Conservation (phyloP, 1,140 invertebrate genomes). For the Cardiocondyla obscurior region DNA sequence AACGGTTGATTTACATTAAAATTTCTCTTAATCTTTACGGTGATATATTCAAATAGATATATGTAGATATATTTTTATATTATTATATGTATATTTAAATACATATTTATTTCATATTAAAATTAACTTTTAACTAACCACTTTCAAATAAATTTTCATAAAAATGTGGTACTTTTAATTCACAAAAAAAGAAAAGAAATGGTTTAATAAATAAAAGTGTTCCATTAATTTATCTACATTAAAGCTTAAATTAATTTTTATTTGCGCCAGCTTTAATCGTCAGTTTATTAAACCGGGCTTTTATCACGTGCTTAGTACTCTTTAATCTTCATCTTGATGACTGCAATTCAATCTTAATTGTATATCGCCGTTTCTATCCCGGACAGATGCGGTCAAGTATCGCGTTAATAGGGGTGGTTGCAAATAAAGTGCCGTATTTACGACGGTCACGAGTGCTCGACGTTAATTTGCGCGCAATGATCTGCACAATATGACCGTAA, state of each 20-base stretch:
- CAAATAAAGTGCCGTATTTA: slow-evolving; percentile 26
- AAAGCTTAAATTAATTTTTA: neutral
- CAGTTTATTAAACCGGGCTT: neutral
- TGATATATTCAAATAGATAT: neutral
- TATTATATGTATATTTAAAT: neutral
- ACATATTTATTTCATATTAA: neutral
- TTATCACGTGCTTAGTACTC: neutral
- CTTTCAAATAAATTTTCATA: neutral
- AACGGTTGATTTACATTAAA: neutral
- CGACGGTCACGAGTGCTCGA: neutral
- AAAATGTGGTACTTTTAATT: neutral
- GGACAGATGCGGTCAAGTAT: slow-evolving; percentile 7
- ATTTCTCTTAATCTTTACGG: neutral
- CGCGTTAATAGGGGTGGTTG: slow-evolving; percentile 5
- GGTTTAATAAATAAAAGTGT: neutral
- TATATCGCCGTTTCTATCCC: neutral
- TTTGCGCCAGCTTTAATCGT: neutral
- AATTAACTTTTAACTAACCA: too few relatives aligned
- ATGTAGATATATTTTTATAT: neutral
- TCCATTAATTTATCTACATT: neutral
- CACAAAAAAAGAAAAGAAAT: neutral
- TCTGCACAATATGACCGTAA: slow-evolving; percentile 28
- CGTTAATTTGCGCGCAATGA: slow-evolving; percentile 32
- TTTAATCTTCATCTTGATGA: neutral
- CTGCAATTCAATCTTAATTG: slow-evolving; percentile 3